Evolutionary conservation across 2,113 vertebrate genomes (phyloP).

Genomic region (Myocastor coypus): DNA sequence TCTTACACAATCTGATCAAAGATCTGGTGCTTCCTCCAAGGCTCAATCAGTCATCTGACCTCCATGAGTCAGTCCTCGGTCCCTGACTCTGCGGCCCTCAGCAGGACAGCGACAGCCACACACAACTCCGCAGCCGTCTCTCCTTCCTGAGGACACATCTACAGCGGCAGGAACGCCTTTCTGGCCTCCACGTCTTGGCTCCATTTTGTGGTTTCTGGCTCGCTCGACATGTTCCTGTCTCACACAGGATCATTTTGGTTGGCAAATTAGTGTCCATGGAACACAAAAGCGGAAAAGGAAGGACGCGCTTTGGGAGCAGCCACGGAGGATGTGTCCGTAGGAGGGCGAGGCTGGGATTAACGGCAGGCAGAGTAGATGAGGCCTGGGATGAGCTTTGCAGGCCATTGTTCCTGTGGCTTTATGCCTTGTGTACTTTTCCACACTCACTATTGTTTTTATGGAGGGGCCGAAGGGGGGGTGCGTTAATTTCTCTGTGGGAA

Average conservation of each 20-base stretch:
- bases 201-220: background rate
- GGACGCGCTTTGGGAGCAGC: background rate
- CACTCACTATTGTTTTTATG: slow-evolving; percentile 49
- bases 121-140: background rate
- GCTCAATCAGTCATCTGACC: background rate
- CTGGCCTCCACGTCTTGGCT: accelerated
- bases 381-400: slow-evolving; percentile 48
- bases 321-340: background rate
- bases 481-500: slow-evolving; percentile 42
- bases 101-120: background rate
- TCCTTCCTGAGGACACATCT: background rate
- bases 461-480: background rate
- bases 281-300: slow-evolving; percentile 57
- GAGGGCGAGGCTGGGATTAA: slow-evolving; percentile 32
- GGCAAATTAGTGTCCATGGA: background rate
- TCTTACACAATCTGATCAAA: slow-evolving; percentile 25
- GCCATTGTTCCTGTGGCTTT: slow-evolving; percentile 48
- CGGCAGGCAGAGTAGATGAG: slow-evolving; percentile 22
- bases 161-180: background rate
- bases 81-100: background rate
- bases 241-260: background rate
- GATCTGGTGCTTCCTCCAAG: background rate
- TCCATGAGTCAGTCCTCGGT: slow-evolving; percentile 34
- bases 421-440: slow-evolving; percentile 63
- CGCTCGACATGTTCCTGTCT: slow-evolving; percentile 2